Conservation (phyloP, 2,113 vertebrate genomes). For the Ciconia stormi region DNA sequence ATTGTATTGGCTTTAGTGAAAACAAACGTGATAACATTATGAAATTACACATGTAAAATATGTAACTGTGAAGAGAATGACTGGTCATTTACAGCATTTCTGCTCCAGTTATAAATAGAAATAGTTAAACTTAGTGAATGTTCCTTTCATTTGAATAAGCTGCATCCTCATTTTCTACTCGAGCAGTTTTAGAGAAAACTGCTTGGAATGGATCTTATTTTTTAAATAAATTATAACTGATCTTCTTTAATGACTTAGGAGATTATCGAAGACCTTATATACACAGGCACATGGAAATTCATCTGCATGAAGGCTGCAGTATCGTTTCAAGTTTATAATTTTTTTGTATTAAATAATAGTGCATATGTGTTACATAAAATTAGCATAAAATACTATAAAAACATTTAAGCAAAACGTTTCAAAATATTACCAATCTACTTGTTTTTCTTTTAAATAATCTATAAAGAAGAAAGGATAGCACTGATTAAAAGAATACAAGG, state of each 20-base stretch:
- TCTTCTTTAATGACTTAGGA: neutral
- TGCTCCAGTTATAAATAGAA: neutral
- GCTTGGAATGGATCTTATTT: neutral
- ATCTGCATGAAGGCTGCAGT: neutral
- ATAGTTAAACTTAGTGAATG: neutral
- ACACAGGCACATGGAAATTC: neutral
- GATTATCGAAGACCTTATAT: neutral
- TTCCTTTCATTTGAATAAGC: neutral
- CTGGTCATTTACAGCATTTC: neutral
- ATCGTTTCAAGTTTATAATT: neutral
- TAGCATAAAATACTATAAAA: neutral
- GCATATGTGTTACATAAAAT: neutral
- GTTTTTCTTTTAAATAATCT: neutral
- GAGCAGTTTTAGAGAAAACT: neutral
- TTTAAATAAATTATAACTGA: neutral
- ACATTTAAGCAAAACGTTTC: neutral
- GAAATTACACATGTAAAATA: neutral
- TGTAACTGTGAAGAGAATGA: neutral
- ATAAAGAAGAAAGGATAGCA: neutral
- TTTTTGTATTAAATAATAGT: neutral
- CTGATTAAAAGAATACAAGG: neutral
- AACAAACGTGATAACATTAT: neutral
- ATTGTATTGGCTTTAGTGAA: neutral
- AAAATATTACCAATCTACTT: neutral
- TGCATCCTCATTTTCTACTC: neutral